Conservation (phyloP, 1,140 invertebrate species). For the Drosophila grimshawi region DNA sequence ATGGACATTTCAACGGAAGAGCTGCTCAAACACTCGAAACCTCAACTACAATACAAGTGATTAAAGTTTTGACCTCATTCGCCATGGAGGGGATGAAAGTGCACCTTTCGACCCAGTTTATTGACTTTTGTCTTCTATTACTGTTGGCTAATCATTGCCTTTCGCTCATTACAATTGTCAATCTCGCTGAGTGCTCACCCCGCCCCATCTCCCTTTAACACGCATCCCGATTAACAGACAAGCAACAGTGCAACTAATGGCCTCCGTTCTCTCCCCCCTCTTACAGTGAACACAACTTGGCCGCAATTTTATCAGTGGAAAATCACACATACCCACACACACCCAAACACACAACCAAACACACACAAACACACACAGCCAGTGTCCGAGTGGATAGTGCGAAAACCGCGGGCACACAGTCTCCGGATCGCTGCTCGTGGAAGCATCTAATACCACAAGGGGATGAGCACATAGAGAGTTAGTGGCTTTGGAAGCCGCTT, state of each 20-base stretch:
- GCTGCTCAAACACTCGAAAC: slow-evolving; percentile 51
- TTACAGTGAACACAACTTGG: slow-evolving; percentile 11
- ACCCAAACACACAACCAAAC: background rate
- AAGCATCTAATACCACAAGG: slow-evolving; percentile 5
- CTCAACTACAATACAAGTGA: background rate
- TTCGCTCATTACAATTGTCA: slow-evolving; percentile 45
- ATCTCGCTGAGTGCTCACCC: slow-evolving; percentile 18
- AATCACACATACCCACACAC: slow-evolving; percentile 22
- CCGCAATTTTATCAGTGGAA: slow-evolving; percentile 53
- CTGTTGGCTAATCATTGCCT: slow-evolving; percentile 31
- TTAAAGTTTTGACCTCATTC: slow-evolving; percentile 42
- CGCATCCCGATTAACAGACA: background rate
- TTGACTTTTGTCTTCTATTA: slow-evolving; percentile 16
- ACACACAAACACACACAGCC: background rate
- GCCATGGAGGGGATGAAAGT: background rate
- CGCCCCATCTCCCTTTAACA: too few relatives aligned
- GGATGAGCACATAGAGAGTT: background rate
- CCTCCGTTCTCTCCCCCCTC: background rate
- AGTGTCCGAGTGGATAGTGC: slow-evolving; percentile 10
- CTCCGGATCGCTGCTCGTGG: background rate
- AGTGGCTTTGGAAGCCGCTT: slow-evolving; percentile 18
- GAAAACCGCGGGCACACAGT: slow-evolving; percentile 16
- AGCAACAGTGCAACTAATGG: slow-evolving; percentile 30
- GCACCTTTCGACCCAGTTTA: slow-evolving; percentile 25
- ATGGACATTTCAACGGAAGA: slow-evolving; percentile 53